Base-by-base conservation (phyloP, 30 jellyfish, hydroid and myxozoan species). In the Turritopsis rubra region DNA sequence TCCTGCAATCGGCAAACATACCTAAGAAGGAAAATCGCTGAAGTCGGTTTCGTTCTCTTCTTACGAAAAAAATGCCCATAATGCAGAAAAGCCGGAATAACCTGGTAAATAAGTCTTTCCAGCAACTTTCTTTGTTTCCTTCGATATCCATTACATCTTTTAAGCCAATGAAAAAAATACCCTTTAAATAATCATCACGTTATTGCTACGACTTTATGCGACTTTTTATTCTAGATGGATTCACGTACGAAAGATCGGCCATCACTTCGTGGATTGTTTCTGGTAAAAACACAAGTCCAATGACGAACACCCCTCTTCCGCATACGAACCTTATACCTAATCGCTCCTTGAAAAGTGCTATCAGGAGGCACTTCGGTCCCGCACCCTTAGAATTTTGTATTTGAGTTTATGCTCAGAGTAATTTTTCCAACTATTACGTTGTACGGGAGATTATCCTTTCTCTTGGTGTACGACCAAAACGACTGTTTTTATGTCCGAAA, bases 241-340 rank as follows among this genome's bases (percentile, higher is more conserved):
- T 81, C 85, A 87, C 97, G 1, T 91, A 91, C 79, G 97, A 91
- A 73, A 84, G 96, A 20, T 66, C 95, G 28, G 89, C 97, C 24
- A 91, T 91, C 72, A 66, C 89, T 23, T 87, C 96, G 0, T 91
- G 97, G 97, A 83, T 91, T 29, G 91, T 80, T 16, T 87, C 97
- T 0, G 97, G 97, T 22, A 91, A 87, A 53, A 87, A 66, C 1
- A 91, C 97, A 41, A 91, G 97, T 76, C 97, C 97, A 17, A 91
- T 91, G 97, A 91, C 97, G 9, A 91, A 91, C 81, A 73, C 91
- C 8, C 96, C 97, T 24, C 81, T 91, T 52, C 66, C 54, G 65
- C 84, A 52, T 71, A 85, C 95, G n/a, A 65, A 81, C 16, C 77
- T 91, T 25, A 82, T 90, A 24, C 97, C 97, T 13, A 91, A 91